Base-by-base conservation (phyloP, 2,113 vertebrate genomes). In the Spermophilus dauricus region DNA sequence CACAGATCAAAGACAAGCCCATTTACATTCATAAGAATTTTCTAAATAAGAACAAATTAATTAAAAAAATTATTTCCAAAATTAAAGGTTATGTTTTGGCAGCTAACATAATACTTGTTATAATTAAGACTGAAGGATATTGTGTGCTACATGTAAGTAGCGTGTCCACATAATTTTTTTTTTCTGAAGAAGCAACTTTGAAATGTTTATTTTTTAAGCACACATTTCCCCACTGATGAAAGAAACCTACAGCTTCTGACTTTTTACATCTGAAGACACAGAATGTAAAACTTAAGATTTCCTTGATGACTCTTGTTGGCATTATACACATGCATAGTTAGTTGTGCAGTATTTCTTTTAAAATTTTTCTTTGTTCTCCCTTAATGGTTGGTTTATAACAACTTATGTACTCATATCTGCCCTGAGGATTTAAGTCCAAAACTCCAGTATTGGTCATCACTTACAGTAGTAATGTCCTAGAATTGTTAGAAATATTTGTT, bases 41-140 rank as follows among this genome's bases (percentile, higher is more conserved):
- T 97, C 97, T 97, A 98, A 97, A 97, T 97, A 98, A 97, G 95
- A 97, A 97, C 84, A 97, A 97, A 97, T 95, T 97, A 96, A 98
- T 96, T 96, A 45, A 91, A 95, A 51, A 97, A 97, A 97, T 92
- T 96, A 96, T 97, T 97, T 98, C 97, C 87, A 98, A 98, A 98
- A 97, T 96, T 88, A 97, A 98, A 98, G 97, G 96, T 96, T 97
- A 97, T 97, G 95, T 97, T 95, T 97, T 97, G 94, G 95, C 96
- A 97, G 91, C 80, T 95, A 89, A 85, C 86, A 45, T 97, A 89
- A 92, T 51, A 92, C 95, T 97, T 95, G 61, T 92, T 91, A 70
- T 75, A 93, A 90, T 96, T 87, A 94, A 89, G 82, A 82, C 42
- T 84, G 94, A 96, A 89, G 90, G 90, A 89, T 84, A 82, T 34